Base-by-base conservation (phyloP, 2,113 vertebrate genomes). In the Gavialis gangeticus region DNA sequence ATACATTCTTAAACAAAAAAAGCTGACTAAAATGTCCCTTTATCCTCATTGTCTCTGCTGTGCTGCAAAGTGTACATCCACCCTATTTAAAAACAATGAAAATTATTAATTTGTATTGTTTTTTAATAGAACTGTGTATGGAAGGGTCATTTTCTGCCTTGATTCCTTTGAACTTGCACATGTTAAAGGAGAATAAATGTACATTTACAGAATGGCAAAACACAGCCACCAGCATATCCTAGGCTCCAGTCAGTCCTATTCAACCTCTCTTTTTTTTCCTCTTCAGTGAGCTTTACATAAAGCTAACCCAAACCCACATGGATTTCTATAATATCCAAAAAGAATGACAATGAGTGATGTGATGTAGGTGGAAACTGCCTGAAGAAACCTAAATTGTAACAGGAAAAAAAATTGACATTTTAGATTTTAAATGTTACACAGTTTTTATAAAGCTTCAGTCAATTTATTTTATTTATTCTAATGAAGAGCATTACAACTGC, bases 381-480 rank as follows among this genome's bases (percentile, higher is more conserved):
- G 97, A 97, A 98, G 98, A 98, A 97, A 98, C 98, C 98, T 98
- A 99, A 99, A 99, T 99, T 98, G 98, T 98, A 98, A 98, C 98
- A 97, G 98, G 98, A 95, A 97, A 98, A 98, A 98, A 98, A 98
- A 98, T 98, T 99, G 99, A 99, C 98, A 99, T 99, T 99, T 99
- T 99, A 99, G 99, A 99, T 99, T 99, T 99, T 99, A 99, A 99
- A 99, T 99, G 99, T 99, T 99, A 99, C 99, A 99, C 99, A 99
- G 99, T 99, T 99, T 99, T 99, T 99, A 99, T 99, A 99, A 99
- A 99, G 99, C 99, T 99, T 99, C 99, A 99, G 99, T 99, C 99
- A 99, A 99, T 99, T 99, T 99, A 99, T 99, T 99, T 99, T 99
- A 99, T 99, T 99, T 99, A 99, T 99, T 99, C 99, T 99, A 99